Base-by-base conservation (phyloP, 2,888 invertebrate genomes). In the Patella ulyssiponensis region DNA sequence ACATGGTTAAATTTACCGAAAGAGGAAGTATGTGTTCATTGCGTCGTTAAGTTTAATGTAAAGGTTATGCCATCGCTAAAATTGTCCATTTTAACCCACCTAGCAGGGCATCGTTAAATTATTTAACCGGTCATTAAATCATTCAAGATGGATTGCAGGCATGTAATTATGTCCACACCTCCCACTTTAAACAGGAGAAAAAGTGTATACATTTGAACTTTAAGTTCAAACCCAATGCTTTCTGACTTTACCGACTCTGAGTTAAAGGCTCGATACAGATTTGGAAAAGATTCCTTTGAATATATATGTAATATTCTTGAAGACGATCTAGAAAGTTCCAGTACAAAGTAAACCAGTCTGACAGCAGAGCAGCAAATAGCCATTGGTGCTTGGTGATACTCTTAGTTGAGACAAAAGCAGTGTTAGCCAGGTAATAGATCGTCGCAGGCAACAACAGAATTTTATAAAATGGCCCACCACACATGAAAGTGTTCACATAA, bases 341-440 rank as follows among this genome's bases (percentile, higher is more conserved):
- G 70, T 9, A 9, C 17, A 51, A 33, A 74, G 14, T 70, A 72
- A 51, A 52, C 52, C 27, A 33, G 77, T 4, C 71, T 79, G 15
- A 44, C 75, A 27, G 54, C 52, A 5, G n/a, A 71, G 52, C 17
- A 33, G 72, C 79, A 79, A 44, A 33, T 75, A n/a, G 52, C 74
- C 23, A 69, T 74, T 17, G 77, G 72, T 12, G 54, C 77, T 14
- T 71, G 77, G 27, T 27, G 27, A 27, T 27, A 27, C 27, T 27
- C 27, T 27, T 27, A 27, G 27, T 27, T 27, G 27, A 27, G 27
- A 1, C 27, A 27, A 27, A 27, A 27, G 27, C 27, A 27, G 27
- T 27, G 27, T 27, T 27, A 27, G 27, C 1, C 27, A 27, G 27
- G 27, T 27, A 27, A n/a, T n/a, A n/a, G n/a, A n/a, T n/a, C n/a